Evolutionary conservation across 2,797 vertebrate genomes (phyloP).

Genomic region (Channallabes apus): DNA sequence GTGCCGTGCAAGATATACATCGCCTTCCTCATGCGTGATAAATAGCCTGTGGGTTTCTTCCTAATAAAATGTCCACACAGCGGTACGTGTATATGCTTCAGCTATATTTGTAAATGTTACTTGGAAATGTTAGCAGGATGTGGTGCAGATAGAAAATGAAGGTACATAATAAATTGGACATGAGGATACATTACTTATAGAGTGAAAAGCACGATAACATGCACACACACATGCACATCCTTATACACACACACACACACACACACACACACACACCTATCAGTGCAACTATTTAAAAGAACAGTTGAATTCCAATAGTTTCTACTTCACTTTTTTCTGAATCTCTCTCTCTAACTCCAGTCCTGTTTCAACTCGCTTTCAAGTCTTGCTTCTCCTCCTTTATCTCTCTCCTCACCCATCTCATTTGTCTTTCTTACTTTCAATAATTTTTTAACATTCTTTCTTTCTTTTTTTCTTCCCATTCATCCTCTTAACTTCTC

Average conservation of each 20-base stretch:
- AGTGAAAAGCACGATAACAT: not conserved
- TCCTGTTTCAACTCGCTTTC: not conserved
- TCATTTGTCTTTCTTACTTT: not conserved
- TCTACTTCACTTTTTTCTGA: not conserved
- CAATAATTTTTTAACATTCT: no score
- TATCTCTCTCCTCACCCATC: not conserved
- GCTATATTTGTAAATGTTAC: slow-evolving; percentile 15
- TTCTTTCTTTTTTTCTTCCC: no score
- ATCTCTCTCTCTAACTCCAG: not conserved
- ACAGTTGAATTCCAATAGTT: not conserved
- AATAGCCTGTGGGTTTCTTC: not conserved
- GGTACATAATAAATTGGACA: not conserved
- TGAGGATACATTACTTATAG: not conserved
- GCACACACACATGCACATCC: slow-evolving; percentile 2
- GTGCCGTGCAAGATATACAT: slow-evolving; percentile 17
- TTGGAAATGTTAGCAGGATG: slow-evolving; percentile 1
- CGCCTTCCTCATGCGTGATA: slow-evolving; percentile 13
- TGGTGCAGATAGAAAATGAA: not conserved
- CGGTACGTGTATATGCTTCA: not conserved
- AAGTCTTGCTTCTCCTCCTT: no score
- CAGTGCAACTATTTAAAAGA: not conserved
- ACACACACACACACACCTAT: not conserved
- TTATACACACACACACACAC: not conserved
- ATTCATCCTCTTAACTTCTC: not conserved
- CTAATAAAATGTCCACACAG: slow-evolving; percentile 1